Percentiles rank a stretch among this genome's conserved stretches.
Conservation (phyloP, 1,140 invertebrate genomes). For the Aphaenogaster rudis region DNA sequence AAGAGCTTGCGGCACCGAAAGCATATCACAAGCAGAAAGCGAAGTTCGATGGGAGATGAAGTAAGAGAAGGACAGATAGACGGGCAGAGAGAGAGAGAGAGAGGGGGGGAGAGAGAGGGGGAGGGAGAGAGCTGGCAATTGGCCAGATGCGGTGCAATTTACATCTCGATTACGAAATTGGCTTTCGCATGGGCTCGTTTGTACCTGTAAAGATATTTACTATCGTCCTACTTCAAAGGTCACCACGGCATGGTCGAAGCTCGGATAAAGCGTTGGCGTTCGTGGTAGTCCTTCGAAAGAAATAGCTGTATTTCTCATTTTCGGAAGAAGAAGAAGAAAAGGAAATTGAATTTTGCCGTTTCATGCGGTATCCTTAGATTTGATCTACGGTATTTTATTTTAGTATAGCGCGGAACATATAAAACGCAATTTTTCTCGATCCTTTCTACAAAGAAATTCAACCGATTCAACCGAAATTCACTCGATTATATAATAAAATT, state of each 20-base stretch:
- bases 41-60: not conserved
- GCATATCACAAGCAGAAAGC: not conserved
- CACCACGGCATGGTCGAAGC: conserved; percentile 7
- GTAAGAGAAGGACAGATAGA: not conserved
- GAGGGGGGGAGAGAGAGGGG: not conserved
- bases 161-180: conserved; percentile 71
- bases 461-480: not conserved
- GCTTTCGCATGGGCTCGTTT: conserved; percentile 36
- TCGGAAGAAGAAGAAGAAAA: not conserved
- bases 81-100: not conserved
- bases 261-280: not conserved
- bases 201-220: conserved; percentile 47
- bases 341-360: conserved; percentile 44
- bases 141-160: conserved; percentile 65
- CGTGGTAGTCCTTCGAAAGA: not conserved
- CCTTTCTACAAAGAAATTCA: not conserved
- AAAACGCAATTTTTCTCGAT: not conserved
- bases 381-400: conserved; percentile 7
- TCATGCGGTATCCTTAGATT: conserved; percentile 6
- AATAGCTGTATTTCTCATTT: conserved; percentile 1
- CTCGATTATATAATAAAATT: not conserved
- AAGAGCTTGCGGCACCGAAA: not conserved
- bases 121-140: conserved; percentile 8
- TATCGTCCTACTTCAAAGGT: conserved; percentile 43
- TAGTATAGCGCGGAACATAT: not conserved